These are phyloP conservation scores for Oryzaephilus surinamensis DNA, from an alignment of 1,140 invertebrate genomes.

Conservation along the genomic window DNA sequence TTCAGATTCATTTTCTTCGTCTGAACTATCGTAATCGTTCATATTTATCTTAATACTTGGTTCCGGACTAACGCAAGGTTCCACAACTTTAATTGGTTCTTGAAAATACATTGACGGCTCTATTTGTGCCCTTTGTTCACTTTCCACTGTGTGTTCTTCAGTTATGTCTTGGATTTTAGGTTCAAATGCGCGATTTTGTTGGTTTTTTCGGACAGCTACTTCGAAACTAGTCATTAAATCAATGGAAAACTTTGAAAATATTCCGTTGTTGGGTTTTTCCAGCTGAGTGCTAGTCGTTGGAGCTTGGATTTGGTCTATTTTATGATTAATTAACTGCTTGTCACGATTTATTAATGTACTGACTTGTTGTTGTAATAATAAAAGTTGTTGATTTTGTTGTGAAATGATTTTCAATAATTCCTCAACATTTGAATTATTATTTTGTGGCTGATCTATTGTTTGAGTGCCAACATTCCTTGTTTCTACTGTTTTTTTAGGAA, in stretches of 20 bases:
- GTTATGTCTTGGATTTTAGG: constrained; percentile 25
- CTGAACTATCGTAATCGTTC: constrained; percentile 45
- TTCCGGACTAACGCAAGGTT: constrained; percentile 44
- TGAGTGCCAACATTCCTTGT: too few species aligned
- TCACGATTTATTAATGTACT: too few species aligned
- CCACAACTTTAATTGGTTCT: constrained; percentile 43
- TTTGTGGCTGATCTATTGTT: background rate
- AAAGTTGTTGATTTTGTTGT: constrained; percentile 45
- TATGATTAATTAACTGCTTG: constrained; percentile 5
- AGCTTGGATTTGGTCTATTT: background rate
- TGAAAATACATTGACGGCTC: constrained; percentile 44
- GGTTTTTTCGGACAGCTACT: constrained; percentile 41
- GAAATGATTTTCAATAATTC: constrained; percentile 47
- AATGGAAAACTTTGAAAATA: constrained; percentile 49
- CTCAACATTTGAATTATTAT: constrained; percentile 18
- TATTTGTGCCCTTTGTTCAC: constrained; percentile 18
- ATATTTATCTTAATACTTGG: constrained; percentile 50
- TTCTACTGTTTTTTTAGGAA: background rate
- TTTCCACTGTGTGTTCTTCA: constrained; percentile 13
- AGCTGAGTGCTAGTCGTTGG: background rate
- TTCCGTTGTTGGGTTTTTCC: constrained; percentile 27
- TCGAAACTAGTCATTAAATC: constrained; percentile 63
- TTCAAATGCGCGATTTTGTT: constrained; percentile 8
- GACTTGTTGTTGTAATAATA: constrained; percentile 44
- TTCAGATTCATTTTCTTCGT: constrained; percentile 41